A percentile compares a stretch with the other conserved stretches of the same genome.
Evolutionary conservation across 2,113 vertebrate genomes (phyloP).

Genomic region (Aepyceros melampus): DNA sequence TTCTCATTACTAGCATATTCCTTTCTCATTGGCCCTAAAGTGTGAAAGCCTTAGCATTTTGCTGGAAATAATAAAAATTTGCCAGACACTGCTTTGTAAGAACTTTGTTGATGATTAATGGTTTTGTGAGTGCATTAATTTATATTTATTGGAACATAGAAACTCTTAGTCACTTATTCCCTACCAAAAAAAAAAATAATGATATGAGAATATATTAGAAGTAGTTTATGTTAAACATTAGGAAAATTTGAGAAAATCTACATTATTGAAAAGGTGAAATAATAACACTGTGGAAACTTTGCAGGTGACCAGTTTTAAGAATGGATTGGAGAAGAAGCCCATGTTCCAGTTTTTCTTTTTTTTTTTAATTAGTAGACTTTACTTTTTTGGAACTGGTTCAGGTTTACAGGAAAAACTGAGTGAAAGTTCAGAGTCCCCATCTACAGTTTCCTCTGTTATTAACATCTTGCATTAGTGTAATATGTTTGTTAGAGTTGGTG

Average conservation of each 20-base stretch:
- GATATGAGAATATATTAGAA: not conserved
- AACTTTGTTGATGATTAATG: not conserved
- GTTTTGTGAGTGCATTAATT: not conserved
- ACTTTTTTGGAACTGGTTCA: not conserved
- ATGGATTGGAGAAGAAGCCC: not conserved
- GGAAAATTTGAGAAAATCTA: not conserved
- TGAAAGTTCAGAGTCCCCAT: not conserved
- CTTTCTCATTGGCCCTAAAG: not conserved
- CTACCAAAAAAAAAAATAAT: not conserved
- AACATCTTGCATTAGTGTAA: not conserved
- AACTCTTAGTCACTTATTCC: not conserved
- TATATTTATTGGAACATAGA: not conserved
- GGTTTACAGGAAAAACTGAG: not conserved
- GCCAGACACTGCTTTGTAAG: not conserved
- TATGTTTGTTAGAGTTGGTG: not conserved
- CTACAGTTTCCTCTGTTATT: not conserved
- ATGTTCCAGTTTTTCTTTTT: not conserved
- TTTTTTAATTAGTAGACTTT: not conserved
- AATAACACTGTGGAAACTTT: not conserved
- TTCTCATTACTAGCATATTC: not conserved
- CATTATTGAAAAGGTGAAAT: not conserved
- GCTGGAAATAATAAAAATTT: not conserved
- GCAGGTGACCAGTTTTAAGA: constrained; percentile 9
- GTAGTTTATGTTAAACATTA: not conserved
- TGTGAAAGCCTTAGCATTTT: not conserved